Percentiles rank a stretch among this genome's conserved stretches.
phyloP scores from a whole-genome alignment of 2,113 vertebrate species.

The Amphiprion percula region DNA sequence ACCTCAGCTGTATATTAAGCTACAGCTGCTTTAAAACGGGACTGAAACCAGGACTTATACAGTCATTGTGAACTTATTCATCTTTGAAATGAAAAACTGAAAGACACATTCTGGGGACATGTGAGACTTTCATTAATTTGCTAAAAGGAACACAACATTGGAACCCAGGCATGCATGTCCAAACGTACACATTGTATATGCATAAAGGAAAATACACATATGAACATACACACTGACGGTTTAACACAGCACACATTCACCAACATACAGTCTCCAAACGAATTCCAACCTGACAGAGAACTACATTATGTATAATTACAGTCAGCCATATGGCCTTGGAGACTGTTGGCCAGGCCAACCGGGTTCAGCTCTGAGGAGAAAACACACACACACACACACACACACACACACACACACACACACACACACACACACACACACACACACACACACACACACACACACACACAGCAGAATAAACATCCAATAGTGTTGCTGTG shows the following conservation, averaged over 20 bases:
- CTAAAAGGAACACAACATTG: no score
- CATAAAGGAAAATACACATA: conserved; percentile 1
- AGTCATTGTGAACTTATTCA: no score
- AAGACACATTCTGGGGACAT: not conserved
- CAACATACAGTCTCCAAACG: conserved; percentile 39
- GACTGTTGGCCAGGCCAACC: conserved; percentile 66
- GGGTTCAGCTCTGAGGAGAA: conserved; percentile 57
- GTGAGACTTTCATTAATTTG: not conserved
- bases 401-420: conserved; percentile 39
- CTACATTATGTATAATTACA: conserved; percentile 71
- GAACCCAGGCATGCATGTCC: conserved; percentile 12
- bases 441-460: conserved; percentile 33
- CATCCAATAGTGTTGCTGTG: conserved; percentile 52
- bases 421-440: conserved; percentile 17
- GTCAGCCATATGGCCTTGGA: conserved; percentile 71
- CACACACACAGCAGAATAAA: conserved; percentile 44
- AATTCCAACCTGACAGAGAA: conserved; percentile 54
- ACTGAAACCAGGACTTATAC: no score
- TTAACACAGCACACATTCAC: conserved; percentile 17
- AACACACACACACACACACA: conserved; percentile 40
- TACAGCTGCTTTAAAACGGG: no score
- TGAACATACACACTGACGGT: conserved; percentile 14
- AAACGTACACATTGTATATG: conserved; percentile 6
- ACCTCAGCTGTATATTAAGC: no score
- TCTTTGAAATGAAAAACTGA: no score